Evolutionary conservation across 2,113 vertebrate species (phyloP).

Genomic region (Taxidea taxus): DNA sequence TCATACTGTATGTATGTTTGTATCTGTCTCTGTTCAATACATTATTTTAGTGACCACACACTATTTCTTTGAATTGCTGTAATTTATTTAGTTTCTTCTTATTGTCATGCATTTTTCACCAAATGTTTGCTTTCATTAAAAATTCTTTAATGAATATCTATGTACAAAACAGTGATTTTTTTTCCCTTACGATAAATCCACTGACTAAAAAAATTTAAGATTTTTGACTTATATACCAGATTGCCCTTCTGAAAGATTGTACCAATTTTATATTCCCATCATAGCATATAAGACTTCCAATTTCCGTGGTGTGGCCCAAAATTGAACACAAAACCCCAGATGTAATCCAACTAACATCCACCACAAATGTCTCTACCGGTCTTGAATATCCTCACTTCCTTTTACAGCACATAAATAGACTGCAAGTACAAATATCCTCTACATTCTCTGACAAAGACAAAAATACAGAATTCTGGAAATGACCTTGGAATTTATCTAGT

Average conservation of each 20-base stretch:
- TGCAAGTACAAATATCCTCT: neutral
- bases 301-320: neutral
- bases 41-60: neutral
- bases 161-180: neutral
- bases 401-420: neutral
- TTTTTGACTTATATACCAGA: neutral
- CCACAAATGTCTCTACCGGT: neutral
- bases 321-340: neutral
- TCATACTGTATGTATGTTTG: neutral
- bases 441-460: slow-evolving; percentile 14
- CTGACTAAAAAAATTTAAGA: neutral
- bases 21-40: neutral
- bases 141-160: neutral
- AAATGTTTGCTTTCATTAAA: neutral
- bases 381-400: neutral
- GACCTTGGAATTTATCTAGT: slow-evolving; percentile 15
- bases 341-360: neutral
- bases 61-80: neutral
- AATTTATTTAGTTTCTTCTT: neutral
- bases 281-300: neutral
- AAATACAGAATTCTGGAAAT: neutral
- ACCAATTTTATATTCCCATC: slow-evolving; percentile 24
- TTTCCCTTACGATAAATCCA: neutral
- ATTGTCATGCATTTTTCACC: neutral
- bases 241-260: neutral